Percentiles rank a stretch among this genome's conserved stretches.
Evolutionary conservation across 2,113 vertebrate genomes (phyloP).

Genomic region (Oncorhynchus mykiss): DNA sequence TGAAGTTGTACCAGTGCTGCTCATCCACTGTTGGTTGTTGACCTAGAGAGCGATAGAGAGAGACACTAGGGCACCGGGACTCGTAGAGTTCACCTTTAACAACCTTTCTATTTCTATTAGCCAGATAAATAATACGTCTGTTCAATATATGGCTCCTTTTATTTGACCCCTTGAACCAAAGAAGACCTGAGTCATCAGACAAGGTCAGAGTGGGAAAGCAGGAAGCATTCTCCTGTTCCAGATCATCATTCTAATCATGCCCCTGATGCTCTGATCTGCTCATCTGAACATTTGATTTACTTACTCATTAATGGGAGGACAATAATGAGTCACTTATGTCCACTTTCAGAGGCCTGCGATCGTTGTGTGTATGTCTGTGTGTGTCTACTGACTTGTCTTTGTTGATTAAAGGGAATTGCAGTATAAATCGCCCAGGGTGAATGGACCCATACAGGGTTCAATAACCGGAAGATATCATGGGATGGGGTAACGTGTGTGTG

Average conservation of each 20-base stretch:
- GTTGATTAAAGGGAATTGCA: background rate
- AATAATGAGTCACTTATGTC: background rate
- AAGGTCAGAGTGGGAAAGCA: background rate
- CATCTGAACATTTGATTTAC: background rate
- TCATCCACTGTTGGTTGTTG: too few relatives aligned
- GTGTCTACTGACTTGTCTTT: too few relatives aligned
- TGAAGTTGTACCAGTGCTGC: too few relatives aligned
- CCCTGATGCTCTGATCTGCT: background rate
- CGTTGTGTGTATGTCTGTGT: background rate
- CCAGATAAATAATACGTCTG: background rate
- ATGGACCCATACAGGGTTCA: background rate
- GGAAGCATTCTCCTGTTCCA: background rate
- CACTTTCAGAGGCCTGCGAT: background rate
- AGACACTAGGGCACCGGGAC: background rate
- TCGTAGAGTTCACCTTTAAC: background rate
- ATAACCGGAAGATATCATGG: slow-evolving; percentile 5
- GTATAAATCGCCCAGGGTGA: background rate
- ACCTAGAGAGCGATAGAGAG: too few relatives aligned
- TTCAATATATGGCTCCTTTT: background rate
- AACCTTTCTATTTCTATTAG: background rate
- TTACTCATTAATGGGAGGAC: background rate
- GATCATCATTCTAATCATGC: background rate
- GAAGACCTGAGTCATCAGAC: background rate
- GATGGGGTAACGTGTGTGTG: background rate
- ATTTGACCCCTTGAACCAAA: background rate